Conservation (phyloP, 2,797 vertebrate species). For the Leptodactylus fallax region DNA sequence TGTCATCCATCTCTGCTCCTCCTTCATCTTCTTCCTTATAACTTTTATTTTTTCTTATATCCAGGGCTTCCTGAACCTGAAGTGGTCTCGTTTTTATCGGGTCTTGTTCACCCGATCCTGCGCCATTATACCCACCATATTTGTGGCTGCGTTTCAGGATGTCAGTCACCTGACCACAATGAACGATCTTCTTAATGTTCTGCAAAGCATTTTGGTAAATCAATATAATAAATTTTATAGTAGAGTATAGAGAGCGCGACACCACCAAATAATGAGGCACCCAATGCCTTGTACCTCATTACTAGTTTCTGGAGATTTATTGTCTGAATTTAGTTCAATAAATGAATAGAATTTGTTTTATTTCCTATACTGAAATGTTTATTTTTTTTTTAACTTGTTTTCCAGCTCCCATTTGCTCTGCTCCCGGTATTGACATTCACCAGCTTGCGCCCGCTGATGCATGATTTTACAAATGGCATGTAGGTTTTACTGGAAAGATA, state of each 20-base stretch:
- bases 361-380: neutral
- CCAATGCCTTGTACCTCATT: neutral
- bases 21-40: neutral
- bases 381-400: neutral
- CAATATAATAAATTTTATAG: neutral
- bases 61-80: conserved; percentile 79
- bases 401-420: conserved; percentile 78
- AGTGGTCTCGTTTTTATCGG: conserved; percentile 77
- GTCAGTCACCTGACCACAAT: conserved; percentile 74
- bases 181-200: conserved; percentile 81
- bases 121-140: conserved; percentile 78
- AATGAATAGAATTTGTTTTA: neutral
- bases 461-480: conserved; percentile 77
- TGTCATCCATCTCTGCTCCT: neutral
- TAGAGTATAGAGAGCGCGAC: too few species aligned
- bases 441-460: conserved; percentile 77
- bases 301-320: neutral
- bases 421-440: conserved; percentile 81
- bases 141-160: conserved; percentile 76
- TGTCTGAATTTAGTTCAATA: neutral
- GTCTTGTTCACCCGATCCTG: conserved; percentile 79
- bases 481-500: conserved; percentile 68
- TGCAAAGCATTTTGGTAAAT: conserved; percentile 80
- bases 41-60: neutral
- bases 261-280: neutral